Evolutionary conservation across 1,140 invertebrate genomes (phyloP).

Genomic region (Ctenoplectra terminalis): DNA sequence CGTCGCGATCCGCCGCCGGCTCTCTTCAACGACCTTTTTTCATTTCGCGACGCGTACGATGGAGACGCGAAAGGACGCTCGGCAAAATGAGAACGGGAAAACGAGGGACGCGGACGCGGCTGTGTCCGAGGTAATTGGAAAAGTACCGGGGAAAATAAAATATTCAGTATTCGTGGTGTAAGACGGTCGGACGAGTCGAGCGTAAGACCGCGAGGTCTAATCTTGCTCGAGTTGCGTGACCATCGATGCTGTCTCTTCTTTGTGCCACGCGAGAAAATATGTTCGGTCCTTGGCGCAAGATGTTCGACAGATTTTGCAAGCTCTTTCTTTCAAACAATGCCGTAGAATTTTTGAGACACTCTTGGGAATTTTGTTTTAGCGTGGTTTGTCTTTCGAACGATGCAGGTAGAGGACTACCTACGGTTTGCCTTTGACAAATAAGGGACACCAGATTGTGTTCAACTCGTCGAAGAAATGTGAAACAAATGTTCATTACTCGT

Average conservation of each 20-base stretch:
- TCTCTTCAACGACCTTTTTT: constrained; percentile 44
- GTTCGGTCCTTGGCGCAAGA: neutral
- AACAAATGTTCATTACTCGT: neutral
- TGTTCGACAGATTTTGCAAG: constrained; percentile 9
- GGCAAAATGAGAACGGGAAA: constrained; percentile 47
- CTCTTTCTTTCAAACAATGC: neutral
- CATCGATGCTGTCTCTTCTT: neutral
- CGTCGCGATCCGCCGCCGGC: constrained; percentile 37
- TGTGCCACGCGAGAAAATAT: neutral
- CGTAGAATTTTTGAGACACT: neutral
- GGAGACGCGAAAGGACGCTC: constrained; percentile 27
- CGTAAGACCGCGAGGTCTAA: constrained; percentile 30
- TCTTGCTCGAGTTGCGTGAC: constrained; percentile 25
- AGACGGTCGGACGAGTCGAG: neutral
- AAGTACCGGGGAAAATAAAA: constrained; percentile 42
- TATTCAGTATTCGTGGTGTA: constrained; percentile 38
- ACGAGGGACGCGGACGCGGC: constrained; percentile 26
- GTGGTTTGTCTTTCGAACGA: neutral
- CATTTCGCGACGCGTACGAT: constrained; percentile 39
- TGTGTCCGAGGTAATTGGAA: constrained; percentile 51
- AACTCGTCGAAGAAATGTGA: neutral
- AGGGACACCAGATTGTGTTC: neutral
- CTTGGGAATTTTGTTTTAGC: neutral
- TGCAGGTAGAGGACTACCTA: no score
- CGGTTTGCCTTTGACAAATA: neutral